These are phyloP conservation scores for Parasteatoda lunata DNA, from an alignment of 2,888 invertebrate genomes.

Conservation along the genomic window DNA sequence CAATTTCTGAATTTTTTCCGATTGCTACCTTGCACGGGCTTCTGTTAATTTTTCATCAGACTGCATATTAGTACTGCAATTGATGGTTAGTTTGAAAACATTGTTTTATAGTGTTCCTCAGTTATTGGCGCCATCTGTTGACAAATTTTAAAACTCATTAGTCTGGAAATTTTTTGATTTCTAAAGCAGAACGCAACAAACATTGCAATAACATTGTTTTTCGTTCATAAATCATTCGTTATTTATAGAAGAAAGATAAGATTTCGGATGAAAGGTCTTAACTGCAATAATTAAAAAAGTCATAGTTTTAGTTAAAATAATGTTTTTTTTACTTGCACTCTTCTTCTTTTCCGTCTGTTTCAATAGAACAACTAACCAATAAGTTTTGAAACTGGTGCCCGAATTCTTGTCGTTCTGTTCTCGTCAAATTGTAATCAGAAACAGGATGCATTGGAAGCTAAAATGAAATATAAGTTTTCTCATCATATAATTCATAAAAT, in stretches of 20 bases:
- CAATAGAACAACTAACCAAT: constrained; percentile 22
- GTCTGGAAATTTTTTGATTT: no score
- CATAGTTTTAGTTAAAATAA: no score
- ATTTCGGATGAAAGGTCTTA: background rate
- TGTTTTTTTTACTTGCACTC: constrained; percentile 35
- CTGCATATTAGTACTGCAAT: background rate
- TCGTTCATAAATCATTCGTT: no score
- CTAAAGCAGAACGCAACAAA: no score
- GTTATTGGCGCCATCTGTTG: no score
- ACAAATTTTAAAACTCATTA: no score
- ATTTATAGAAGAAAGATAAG: background rate
- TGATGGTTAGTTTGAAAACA: background rate
- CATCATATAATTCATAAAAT: background rate
- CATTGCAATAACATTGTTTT: no score
- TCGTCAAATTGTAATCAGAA: constrained; percentile 12
- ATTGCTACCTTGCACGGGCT: background rate
- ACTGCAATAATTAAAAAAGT: no score
- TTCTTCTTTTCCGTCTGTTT: constrained; percentile 35
- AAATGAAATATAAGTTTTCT: background rate
- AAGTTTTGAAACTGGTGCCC: constrained; percentile 41
- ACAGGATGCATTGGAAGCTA: constrained; percentile 33
- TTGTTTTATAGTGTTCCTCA: no score
- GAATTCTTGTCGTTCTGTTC: constrained; percentile 25
- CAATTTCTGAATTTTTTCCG: no score
- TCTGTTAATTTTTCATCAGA: background rate